Evolutionary conservation across 2,113 vertebrate genomes (phyloP), one percentile per base, ranked within the genome.

Genomic region (Sminthopsis crassicaudata): DNA sequence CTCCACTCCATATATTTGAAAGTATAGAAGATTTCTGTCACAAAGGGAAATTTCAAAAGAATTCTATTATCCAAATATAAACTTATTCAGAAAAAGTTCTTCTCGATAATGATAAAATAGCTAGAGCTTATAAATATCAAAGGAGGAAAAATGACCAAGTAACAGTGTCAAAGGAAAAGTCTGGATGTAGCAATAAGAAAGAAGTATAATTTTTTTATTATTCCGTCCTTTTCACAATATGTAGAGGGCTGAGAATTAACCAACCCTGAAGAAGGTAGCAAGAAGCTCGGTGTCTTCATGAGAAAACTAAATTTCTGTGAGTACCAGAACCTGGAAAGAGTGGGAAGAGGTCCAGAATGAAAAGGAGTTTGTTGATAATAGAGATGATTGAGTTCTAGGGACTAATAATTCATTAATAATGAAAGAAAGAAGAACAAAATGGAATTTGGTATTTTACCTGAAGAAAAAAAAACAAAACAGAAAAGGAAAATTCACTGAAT

Each of bases 391-490:
- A 67, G 3, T 22, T 76, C 19, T 76, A 42, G 14, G 67, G 36
- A 76, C 10, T n/a, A 36, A n/a, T 67, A 36, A 42, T n/a, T 76
- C 19, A 76, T n/a, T 42, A 76, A 22, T 76, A 76, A 76, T 76
- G 36, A 76, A 6, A 76, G 36, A 76, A 76, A 67, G 30, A 22
- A 76, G 22, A 36, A 76, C 92, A 96, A 94, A 91, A 46, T 90
- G 76, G 27, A 55, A 91, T 46, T 46, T 36, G 90, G 57, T 46
- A 95, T 90, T 89, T 53, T 10, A 89, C 89, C 36, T 92, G 92
- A 50, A 90, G 94, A 30, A 4, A 67, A 76, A n/a, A n/a, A 30
- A 67, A 76, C 5, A 48, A 53, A 42, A 42, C 36, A 36, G 95
- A 8, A 30, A 42, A 8, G 3, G 67, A 52, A 89, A 55, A 48